These are phyloP conservation scores for Petrolisthes manimaculis DNA, from an alignment of 2,888 invertebrate species.

Conservation along the genomic window DNA sequence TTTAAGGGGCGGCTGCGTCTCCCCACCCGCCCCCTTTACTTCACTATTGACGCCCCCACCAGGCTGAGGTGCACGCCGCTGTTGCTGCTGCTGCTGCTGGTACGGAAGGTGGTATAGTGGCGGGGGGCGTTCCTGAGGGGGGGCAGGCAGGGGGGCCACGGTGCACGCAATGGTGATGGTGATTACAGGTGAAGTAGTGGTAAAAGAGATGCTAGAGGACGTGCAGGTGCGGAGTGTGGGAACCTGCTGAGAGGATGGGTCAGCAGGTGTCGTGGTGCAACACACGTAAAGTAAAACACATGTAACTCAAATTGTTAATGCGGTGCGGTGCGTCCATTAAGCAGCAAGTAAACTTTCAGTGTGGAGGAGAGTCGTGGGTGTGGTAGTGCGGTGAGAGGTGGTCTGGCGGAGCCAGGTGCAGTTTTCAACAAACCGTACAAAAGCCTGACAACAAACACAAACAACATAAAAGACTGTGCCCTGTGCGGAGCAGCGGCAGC, in stretches of 20 bases:
- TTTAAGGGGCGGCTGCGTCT: slow-evolving; percentile 54
- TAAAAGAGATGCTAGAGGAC: slow-evolving; percentile 37
- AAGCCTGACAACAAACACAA: slow-evolving; percentile 59
- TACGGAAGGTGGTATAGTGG: slow-evolving; percentile 35
- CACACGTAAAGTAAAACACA: slow-evolving; percentile 53
- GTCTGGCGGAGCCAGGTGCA: slow-evolving; percentile 54
- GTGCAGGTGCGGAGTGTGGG: slow-evolving; percentile 52
- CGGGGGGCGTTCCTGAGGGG: slow-evolving; percentile 13
- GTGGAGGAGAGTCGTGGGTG: slow-evolving; percentile 42
- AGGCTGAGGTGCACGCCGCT: slow-evolving; percentile 60
- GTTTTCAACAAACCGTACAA: slow-evolving; percentile 59
- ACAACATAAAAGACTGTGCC: slow-evolving; percentile 62
- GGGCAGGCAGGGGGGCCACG: slow-evolving; percentile 12
- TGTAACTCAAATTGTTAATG: slow-evolving; percentile 41
- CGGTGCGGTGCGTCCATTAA: slow-evolving; percentile 58
- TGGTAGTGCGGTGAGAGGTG: slow-evolving; percentile 45
- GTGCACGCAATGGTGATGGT: slow-evolving; percentile 50
- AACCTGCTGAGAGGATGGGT: slow-evolving; percentile 34
- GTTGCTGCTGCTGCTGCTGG: slow-evolving; percentile 51
- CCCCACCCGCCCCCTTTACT: slow-evolving; percentile 49
- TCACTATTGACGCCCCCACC: slow-evolving; percentile 62
- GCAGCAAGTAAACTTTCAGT: slow-evolving; percentile 56
- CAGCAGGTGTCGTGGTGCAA: slow-evolving; percentile 53
- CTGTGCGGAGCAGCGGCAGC: slow-evolving; percentile 62
- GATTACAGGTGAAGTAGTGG: slow-evolving; percentile 17